A percentile compares a stretch with the other conserved stretches of the same genome.
These are phyloP conservation scores for Colossoma macropomum DNA, from an alignment of 2,113 vertebrate genomes.

Conservation along the genomic window DNA sequence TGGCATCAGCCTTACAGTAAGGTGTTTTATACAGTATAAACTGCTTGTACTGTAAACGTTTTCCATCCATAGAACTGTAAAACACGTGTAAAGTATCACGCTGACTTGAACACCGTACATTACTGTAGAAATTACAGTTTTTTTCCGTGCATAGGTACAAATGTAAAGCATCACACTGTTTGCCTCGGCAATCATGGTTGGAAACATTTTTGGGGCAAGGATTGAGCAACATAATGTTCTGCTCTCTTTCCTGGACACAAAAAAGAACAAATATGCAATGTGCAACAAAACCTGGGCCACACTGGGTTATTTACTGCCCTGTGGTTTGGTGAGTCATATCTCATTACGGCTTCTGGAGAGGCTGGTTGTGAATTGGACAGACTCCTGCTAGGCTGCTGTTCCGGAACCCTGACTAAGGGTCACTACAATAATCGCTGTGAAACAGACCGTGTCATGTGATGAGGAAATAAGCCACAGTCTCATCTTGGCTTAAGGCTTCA, in stretches of 20 bases:
- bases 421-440: conserved; percentile 26
- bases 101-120: too few species aligned
- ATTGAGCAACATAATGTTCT: background rate
- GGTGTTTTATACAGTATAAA: too few species aligned
- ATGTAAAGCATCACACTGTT: background rate
- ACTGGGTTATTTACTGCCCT: conserved; percentile 34
- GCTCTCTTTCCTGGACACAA: conserved; percentile 4
- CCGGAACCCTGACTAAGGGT: conserved; percentile 24
- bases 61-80: too few species aligned
- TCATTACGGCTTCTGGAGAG: conserved; percentile 31
- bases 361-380: conserved; percentile 18
- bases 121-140: too few species aligned
- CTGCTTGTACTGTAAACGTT: too few species aligned
- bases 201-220: background rate
- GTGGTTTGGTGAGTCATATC: conserved; percentile 44
- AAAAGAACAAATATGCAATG: background rate
- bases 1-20: too few species aligned
- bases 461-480: conserved; percentile 6
- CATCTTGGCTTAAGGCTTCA: conserved; percentile 19
- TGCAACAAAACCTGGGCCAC: background rate
- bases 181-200: background rate
- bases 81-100: too few species aligned
- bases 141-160: too few species aligned
- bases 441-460: conserved; percentile 33
- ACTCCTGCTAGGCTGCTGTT: background rate